Base-by-base conservation (phyloP, 2,797 vertebrate species). In the Ctenopoma multispine region DNA sequence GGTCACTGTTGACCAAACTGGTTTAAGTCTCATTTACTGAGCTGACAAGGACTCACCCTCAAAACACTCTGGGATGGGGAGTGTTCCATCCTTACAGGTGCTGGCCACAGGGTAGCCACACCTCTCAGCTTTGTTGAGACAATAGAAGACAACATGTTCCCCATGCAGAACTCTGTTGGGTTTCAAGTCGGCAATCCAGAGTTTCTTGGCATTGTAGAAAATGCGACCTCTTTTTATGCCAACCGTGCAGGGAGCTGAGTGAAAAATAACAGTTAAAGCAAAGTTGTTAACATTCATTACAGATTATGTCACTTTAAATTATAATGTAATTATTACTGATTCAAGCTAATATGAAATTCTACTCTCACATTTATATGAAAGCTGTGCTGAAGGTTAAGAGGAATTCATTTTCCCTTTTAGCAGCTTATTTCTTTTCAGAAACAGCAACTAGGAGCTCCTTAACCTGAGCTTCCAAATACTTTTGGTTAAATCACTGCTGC, bases 41-140 rank as follows among this genome's bases (percentile, higher is more conserved):
- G 4, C 24, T 48, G 38, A 18, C 20, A 38, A 9, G 4, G 54
- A 63, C 91, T 83, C 69, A 98, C 97, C 96, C 87, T 95, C 84
- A 77, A 95, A 98, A 77, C 97, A 98, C 12, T 84, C 88, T 2
- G 97, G 96, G 43, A 94, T 78, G 3, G 92, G 86, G 1, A 97
- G 84, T 44, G 81, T 88, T 40, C 97, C 96, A 0, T 97, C 92
- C 1, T 90, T 56, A 27, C 97, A 98, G 0, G 88, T 85, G 60
- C 67, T 90, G 7, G 81, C 87, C 12, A 94, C 94, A 0, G 94
- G 95, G 7, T 96, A 96, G 68, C 96, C 95, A 54, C 97, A 98
- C 2, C 90, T 91, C 13, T 93, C 92, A 2, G 90, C 79, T 71
- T 93, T 93, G 54, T 97, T 94, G 89, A 95, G 91, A 87, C 97